Percentiles rank a stretch among this genome's conserved stretches.
Evolutionary conservation across 2,113 vertebrate genomes (phyloP).

Genomic region (Sphaerodactylus townsendi): DNA sequence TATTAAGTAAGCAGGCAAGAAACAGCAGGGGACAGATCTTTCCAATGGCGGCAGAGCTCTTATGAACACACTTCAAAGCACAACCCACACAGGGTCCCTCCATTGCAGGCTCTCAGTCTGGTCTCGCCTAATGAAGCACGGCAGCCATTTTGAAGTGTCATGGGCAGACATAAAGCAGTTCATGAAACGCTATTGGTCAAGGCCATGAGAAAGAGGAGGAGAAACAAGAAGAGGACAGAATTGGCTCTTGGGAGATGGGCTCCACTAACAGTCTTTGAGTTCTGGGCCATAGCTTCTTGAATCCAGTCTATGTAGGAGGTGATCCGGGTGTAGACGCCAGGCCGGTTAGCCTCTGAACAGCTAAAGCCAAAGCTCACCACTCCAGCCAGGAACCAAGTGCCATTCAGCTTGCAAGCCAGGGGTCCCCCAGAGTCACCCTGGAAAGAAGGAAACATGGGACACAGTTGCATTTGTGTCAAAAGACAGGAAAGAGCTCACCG

Average conservation of each 20-base stretch:
- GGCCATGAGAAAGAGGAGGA: not conserved
- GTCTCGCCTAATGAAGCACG: not conserved
- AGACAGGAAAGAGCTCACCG: too few species aligned
- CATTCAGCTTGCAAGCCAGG: constrained; percentile 34
- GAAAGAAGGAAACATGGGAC: not conserved
- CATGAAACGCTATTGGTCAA: not conserved
- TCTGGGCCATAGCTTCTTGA: constrained; percentile 8
- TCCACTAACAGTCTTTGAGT: not conserved
- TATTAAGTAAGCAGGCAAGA: not conserved
- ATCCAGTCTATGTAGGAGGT: constrained; percentile 84
- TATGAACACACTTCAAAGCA: not conserved
- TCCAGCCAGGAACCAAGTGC: constrained; percentile 38
- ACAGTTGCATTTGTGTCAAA: not conserved
- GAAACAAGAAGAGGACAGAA: not conserved
- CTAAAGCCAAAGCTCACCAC: constrained; percentile 36
- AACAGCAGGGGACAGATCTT: not conserved
- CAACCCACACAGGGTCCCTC: not conserved
- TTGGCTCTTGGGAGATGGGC: not conserved
- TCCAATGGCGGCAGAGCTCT: not conserved
- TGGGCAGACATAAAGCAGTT: not conserved
- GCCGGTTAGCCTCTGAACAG: constrained; percentile 18
- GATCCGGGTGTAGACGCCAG: constrained; percentile 42
- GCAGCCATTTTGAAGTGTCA: not conserved
- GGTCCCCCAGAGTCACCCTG: constrained; percentile 56
- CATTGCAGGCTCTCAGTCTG: not conserved